Base-by-base conservation (phyloP, 2,113 vertebrate species). In the Callipepla californica region DNA sequence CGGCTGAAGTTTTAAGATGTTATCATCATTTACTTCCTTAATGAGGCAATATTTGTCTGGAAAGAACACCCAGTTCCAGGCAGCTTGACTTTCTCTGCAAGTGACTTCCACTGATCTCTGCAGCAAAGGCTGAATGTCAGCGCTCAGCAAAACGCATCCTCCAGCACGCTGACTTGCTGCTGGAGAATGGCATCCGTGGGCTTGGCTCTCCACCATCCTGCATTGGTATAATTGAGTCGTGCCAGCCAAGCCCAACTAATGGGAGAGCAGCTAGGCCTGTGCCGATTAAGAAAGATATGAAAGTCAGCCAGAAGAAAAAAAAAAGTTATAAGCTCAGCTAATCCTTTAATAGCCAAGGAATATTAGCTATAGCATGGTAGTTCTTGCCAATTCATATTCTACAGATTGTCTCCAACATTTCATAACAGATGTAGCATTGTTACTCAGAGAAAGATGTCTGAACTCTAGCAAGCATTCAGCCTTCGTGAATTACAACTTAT, bases 141-240 rank as follows among this genome's bases (percentile, higher is more conserved):
- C 0, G 7, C 6, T n/a, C 19, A 4, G 50, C 1, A 2, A 65
- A 13, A 3, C 34, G 28, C 28, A 32, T 28, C 21, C 44, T 30
- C 40, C 10, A 4, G 2, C 1, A 1, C 0, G 0, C 14, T 23
- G 36, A 18, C 86, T 83, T 28, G 4, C 40, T 22, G 21, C 51
- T 42, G 36, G 23, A 20, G 51, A 6, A 9, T 4, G 28, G 22
- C 26, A 8, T 53, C n/a, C 62, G 6, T 0, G 3, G 89, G 19
- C 47, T 80, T 28, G 50, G 79, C 47, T 34, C 63, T 36, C 11
- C 11, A 5, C n/a, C 3, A 1, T 42, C 1, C 25, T 3, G 11
- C 34, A 9, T 11, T 9, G 30, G 21, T 23, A 4, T 47, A 42
- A 62, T 50, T 11, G n/a, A 58, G n/a, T 53, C 55, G 5, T 5